Evolutionary conservation across 2,888 invertebrate species (phyloP).

Genomic region (Aphidoletes aphidimyza): DNA sequence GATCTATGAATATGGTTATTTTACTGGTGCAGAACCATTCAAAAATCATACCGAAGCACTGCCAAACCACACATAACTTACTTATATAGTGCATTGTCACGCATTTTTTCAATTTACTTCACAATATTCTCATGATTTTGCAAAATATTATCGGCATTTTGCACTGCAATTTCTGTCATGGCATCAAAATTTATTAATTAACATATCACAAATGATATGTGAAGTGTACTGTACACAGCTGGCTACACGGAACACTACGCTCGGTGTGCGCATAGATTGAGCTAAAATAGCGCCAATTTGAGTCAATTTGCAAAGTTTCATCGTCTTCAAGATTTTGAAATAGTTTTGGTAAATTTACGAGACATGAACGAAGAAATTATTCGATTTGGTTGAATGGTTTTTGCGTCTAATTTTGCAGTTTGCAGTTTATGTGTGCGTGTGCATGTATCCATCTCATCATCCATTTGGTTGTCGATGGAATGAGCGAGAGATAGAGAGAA

Average conservation of each 20-base stretch:
- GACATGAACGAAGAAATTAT: slow-evolving; percentile 5
- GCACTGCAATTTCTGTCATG: neutral
- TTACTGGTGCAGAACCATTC: no score
- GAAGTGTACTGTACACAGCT: neutral
- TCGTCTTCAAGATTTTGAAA: neutral
- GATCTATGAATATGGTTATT: neutral
- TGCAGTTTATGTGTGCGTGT: neutral
- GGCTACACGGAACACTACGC: no score
- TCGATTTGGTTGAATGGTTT: slow-evolving; percentile 21
- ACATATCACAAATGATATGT: neutral
- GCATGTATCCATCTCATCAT: no score
- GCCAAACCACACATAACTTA: neutral
- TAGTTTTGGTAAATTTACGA: slow-evolving; percentile 25
- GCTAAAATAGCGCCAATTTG: neutral
- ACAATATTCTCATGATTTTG: neutral
- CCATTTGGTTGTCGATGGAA: no score
- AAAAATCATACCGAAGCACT: neutral
- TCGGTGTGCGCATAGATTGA: neutral
- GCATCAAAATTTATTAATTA: neutral
- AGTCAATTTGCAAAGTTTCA: neutral
- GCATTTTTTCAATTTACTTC: neutral
- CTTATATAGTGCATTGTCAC: slow-evolving; percentile 14
- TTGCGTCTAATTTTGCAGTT: neutral
- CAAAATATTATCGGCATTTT: neutral
- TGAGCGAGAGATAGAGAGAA: no score